A percentile compares a stretch with the other conserved stretches of the same genome.
phyloP scores from a whole-genome alignment of 1,140 invertebrate species.

The Drosophila pseudoananassae region DNA sequence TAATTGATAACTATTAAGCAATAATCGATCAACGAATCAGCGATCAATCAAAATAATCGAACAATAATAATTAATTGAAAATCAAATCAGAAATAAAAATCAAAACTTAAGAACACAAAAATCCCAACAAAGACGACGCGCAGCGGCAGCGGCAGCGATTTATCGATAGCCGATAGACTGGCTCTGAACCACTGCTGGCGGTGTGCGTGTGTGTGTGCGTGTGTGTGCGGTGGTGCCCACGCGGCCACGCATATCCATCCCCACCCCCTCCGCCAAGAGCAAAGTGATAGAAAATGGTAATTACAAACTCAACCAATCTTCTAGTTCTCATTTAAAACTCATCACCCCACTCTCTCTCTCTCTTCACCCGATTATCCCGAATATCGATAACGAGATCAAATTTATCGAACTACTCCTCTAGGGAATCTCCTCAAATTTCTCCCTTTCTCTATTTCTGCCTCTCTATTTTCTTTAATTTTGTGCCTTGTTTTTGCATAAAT shows the following conservation, averaged over 20 bases:
- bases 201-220: conserved; percentile 77
- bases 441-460: conserved; percentile 27
- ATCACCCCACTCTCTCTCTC: conserved; percentile 15
- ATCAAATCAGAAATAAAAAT: too few species aligned
- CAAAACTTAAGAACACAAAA: not conserved
- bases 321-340: conserved; percentile 56
- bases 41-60: conserved; percentile 31
- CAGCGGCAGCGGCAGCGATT: conserved; percentile 35
- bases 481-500: conserved; percentile 15
- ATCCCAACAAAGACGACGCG: conserved; percentile 28
- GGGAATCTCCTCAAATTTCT: conserved; percentile 26
- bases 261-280: conserved; percentile 61
- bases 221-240: conserved; percentile 50
- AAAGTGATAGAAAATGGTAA: conserved; percentile 84
- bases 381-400: conserved; percentile 8
- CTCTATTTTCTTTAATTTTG: conserved; percentile 9
- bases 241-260: conserved; percentile 71
- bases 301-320: conserved; percentile 77
- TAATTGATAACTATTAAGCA: conserved; percentile 7
- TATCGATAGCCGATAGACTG: conserved; percentile 45
- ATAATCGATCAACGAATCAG: conserved; percentile 37
- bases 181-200: conserved; percentile 53
- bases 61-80: not conserved
- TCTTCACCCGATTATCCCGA: conserved; percentile 36
- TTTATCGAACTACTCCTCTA: conserved; percentile 21